Evolutionary conservation across 2,113 vertebrate genomes (phyloP), one percentile per base, ranked within the genome.

Genomic region (Axis porcinus): DNA sequence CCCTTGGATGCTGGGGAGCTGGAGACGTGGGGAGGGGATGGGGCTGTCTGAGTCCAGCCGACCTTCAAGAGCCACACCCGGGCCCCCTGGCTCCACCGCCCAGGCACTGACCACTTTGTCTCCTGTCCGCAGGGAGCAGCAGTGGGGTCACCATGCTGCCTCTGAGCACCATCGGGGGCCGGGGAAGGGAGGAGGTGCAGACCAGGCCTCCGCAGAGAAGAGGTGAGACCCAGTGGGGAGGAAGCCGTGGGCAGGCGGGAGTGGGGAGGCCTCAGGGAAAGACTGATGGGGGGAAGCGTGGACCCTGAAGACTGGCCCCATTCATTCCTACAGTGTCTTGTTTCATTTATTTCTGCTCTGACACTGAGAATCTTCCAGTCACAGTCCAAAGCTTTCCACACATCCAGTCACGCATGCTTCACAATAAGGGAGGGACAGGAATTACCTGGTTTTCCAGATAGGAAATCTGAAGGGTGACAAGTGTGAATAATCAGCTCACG

Each of bases 271-370:
- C 21, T 14, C 30, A 36, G 74, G 74, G 40, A 3, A 25, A 0
- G 17, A 19, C 30, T 70, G 12, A 25, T 54, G 50, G 16, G 81
- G 16, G 81, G 33, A 55, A 36, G 81, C 6, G 23, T 2, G 7
- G 50, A 55, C 12, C 6, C 50, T n/a, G 81, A 36, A 5, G 19
- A 14, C 81, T 25, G 81, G 21, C 21, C 13, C 33, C 19, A 55
- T 19, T 21, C 30, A 12, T 13, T 8, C 33, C 33, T 13, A 0
- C 21, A 8, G 21, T n/a, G 81, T 55, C n/a, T n/a, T 2, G 0
- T 54, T 36, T 54, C 50, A 7, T 55, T 54, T 54, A 54, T 7
- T 36, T 55, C 30, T 36, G 81, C n/a, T 25, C 50, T 36, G 81
- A 13, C 50, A 15, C 21, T 13, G 17, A n/a, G 33, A 36, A 83